Conservation (phyloP, 1,140 invertebrate species). For the Zeugodacus cucurbitae region DNA sequence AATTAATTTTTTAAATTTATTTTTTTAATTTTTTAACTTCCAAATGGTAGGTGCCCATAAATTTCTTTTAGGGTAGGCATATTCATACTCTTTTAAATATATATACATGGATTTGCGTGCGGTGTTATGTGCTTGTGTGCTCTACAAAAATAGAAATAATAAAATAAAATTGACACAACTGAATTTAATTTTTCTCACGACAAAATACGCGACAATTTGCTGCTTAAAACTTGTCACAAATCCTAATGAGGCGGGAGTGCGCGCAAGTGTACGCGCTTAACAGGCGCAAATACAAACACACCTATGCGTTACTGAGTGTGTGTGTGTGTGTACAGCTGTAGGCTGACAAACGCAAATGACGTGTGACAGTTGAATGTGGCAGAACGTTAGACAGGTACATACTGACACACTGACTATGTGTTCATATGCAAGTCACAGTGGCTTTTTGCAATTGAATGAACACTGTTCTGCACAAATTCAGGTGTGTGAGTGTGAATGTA, state of each 20-base stretch:
- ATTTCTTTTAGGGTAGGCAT: neutral
- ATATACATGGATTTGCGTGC: neutral
- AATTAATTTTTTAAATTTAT: neutral
- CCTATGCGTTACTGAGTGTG: neutral
- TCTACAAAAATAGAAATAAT: too few relatives aligned
- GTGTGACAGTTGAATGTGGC: slow-evolving; percentile 20
- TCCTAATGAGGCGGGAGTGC: neutral
- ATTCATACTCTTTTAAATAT: neutral
- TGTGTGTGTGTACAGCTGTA: neutral
- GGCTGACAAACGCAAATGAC: slow-evolving; percentile 8
- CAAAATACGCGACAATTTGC: slow-evolving; percentile 1
- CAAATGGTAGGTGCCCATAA: too few relatives aligned
- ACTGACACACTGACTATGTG: too few relatives aligned
- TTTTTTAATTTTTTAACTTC: neutral
- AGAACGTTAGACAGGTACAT: neutral
- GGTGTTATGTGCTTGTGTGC: neutral
- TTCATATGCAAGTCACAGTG: neutral
- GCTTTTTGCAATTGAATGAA: neutral
- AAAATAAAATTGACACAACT: neutral
- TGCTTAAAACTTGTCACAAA: neutral
- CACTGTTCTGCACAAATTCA: neutral
- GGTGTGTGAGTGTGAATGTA: neutral
- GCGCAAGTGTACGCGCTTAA: neutral
- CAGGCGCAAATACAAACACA: neutral
- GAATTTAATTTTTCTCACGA: slow-evolving; percentile 21